These are phyloP conservation scores for Aphelocoma coerulescens DNA, from an alignment of 2,113 vertebrate genomes.

Conservation along the genomic window DNA sequence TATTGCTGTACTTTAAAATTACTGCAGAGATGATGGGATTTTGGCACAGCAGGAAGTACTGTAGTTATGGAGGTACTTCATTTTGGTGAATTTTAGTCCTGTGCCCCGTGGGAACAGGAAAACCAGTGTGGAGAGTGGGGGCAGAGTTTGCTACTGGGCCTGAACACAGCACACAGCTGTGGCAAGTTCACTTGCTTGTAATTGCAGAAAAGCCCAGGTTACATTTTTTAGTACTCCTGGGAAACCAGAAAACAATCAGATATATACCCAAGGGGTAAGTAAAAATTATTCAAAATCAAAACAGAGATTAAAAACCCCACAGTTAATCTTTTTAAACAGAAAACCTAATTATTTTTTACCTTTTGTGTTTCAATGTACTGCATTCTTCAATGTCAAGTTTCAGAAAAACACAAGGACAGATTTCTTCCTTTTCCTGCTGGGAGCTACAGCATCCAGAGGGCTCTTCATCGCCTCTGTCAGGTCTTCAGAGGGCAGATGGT, in stretches of 20 bases:
- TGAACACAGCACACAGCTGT: background rate
- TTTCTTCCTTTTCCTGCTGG: background rate
- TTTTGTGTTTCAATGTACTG: background rate
- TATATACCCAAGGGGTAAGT: background rate
- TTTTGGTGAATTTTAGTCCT: background rate
- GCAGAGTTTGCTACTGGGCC: background rate
- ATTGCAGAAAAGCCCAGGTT: background rate
- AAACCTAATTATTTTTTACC: background rate
- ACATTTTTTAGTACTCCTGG: background rate
- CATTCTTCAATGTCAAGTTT: background rate
- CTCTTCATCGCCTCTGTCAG: background rate
- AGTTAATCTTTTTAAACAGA: background rate
- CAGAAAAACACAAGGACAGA: background rate
- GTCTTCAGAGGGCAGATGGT: background rate
- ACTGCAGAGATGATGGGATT: background rate
- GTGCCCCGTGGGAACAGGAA: background rate
- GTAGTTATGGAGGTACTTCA: background rate
- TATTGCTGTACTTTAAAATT: background rate
- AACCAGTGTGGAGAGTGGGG: background rate
- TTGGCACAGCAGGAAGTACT: background rate
- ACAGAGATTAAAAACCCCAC: background rate
- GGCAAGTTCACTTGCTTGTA: background rate
- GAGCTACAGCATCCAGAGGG: background rate
- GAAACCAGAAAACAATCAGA: background rate
- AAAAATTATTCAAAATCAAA: conserved; percentile 2